Evolutionary conservation across 2,888 invertebrate genomes (phyloP).

Genomic region (Alloscopus bannaensis): DNA sequence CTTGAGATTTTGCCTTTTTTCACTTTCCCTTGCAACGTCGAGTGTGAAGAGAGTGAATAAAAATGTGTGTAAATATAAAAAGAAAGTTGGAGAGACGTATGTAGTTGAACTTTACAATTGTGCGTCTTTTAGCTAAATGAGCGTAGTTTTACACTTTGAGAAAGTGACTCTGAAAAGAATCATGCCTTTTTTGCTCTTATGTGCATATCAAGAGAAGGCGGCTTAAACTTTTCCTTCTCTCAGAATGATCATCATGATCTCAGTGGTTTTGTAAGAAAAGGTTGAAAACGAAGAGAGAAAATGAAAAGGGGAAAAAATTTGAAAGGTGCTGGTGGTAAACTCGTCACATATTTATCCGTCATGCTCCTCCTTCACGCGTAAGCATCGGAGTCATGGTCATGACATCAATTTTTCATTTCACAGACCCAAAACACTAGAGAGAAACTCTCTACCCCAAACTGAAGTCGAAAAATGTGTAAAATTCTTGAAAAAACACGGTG

Average conservation of each 20-base stretch:
- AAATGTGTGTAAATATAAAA: neutral
- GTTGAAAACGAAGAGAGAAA: no score
- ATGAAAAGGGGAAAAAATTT: no score
- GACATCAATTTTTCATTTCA: constrained; percentile 13
- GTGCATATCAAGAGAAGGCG: neutral
- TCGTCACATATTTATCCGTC: neutral
- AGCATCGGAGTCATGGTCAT: constrained; percentile 24
- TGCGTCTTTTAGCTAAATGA: constrained; percentile 8
- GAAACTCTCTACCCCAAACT: neutral
- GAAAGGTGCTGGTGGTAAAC: neutral
- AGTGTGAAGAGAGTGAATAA: constrained; percentile 6
- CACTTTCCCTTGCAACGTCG: neutral
- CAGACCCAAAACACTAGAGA: neutral
- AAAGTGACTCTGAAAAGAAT: neutral
- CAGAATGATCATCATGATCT: neutral
- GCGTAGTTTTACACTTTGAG: neutral
- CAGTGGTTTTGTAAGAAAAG: no score
- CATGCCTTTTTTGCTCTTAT: neutral
- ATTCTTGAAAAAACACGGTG: neutral
- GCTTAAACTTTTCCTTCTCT: neutral
- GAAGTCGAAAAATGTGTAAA: neutral
- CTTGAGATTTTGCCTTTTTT: neutral
- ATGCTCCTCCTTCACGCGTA: neutral
- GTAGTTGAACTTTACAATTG: neutral
- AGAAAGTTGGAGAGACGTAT: neutral